Conservation (phyloP, 2,888 invertebrate genomes). For the Amphipoea lucens region DNA sequence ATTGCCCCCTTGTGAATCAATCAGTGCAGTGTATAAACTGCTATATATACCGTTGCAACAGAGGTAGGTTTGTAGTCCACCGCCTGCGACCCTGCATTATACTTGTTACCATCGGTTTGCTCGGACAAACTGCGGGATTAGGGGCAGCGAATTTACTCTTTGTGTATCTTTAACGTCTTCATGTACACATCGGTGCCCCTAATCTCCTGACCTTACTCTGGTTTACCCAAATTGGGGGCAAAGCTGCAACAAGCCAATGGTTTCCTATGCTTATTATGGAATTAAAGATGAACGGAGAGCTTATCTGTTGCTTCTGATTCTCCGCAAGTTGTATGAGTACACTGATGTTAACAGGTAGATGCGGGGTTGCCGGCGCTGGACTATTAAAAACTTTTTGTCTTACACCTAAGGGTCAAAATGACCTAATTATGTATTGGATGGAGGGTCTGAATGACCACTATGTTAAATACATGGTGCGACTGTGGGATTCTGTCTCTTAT, state of each 20-base stretch:
- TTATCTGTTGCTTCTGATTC: constrained; percentile 22
- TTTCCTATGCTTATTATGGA: constrained; percentile 11
- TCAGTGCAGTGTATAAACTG: constrained; percentile 47
- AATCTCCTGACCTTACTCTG: not conserved
- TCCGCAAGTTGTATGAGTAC: constrained; percentile 26
- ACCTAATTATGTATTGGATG: not conserved
- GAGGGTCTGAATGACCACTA: not conserved
- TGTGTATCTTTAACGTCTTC: constrained; percentile 23
- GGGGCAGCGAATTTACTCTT: constrained; percentile 3
- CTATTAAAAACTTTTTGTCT: constrained; percentile 19
- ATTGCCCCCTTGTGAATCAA: constrained; percentile 64
- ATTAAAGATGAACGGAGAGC: constrained; percentile 26
- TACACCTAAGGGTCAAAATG: not conserved
- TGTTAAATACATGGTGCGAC: not conserved
- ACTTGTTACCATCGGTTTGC: constrained; percentile 23
- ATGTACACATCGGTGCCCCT: constrained; percentile 20
- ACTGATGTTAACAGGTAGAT: constrained; percentile 17
- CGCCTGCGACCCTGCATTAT: constrained; percentile 6
- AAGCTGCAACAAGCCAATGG: not conserved
- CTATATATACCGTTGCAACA: constrained; percentile 31
- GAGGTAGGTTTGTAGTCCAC: constrained; percentile 23
- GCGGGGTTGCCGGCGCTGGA: constrained; percentile 11
- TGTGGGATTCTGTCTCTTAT: not conserved
- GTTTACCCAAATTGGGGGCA: not conserved
- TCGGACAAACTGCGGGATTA: constrained; percentile 8